These are phyloP conservation scores for Drosophila prostipennis DNA, from an alignment of 2,888 invertebrate species.

Conservation along the genomic window DNA sequence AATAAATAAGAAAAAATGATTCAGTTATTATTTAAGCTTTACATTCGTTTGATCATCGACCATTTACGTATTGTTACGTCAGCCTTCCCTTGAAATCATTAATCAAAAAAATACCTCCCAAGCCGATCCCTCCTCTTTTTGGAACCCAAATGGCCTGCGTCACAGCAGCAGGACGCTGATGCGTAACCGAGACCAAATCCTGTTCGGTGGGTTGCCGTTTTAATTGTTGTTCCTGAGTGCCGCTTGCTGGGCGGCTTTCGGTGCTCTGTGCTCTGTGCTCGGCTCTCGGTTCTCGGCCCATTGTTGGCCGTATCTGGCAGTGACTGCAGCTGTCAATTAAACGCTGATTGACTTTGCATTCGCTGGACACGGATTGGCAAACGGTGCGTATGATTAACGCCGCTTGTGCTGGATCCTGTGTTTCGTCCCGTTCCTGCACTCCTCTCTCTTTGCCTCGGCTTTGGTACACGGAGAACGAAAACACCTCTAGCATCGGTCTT, in stretches of 20 bases:
- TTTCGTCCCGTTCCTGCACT: conserved; percentile 3
- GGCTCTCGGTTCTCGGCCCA: conserved; percentile 8
- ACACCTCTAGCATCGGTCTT: fast-evolving
- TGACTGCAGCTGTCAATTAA: conserved; percentile 75
- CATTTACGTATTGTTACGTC: not conserved
- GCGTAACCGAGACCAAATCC: conserved; percentile 31
- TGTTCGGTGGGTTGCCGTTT: conserved; percentile 29
- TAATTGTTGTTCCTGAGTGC: conserved; percentile 29
- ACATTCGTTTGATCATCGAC: not conserved
- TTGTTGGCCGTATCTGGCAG: conserved; percentile 39
- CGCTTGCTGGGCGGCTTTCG: conserved; percentile 16
- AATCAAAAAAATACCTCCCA: conserved; percentile 22
- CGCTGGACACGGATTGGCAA: conserved; percentile 45
- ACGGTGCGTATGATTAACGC: conserved; percentile 75
- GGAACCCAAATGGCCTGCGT: conserved; percentile 24
- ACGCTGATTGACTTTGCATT: conserved; percentile 74
- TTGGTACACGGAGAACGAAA: conserved; percentile 41
- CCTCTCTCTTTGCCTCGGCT: conserved; percentile 23
- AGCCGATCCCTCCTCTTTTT: not conserved
- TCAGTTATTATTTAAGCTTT: not conserved
- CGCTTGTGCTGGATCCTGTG: conserved; percentile 16
- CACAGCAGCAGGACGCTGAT: conserved; percentile 12
- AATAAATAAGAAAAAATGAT: no score
- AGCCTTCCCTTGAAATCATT: conserved; percentile 7
- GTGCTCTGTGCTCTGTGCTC: not conserved